Evolutionary conservation across 2,888 invertebrate species (phyloP), one percentile per base, ranked within the genome.

Genomic region (Pardosa pseudoannulata): DNA sequence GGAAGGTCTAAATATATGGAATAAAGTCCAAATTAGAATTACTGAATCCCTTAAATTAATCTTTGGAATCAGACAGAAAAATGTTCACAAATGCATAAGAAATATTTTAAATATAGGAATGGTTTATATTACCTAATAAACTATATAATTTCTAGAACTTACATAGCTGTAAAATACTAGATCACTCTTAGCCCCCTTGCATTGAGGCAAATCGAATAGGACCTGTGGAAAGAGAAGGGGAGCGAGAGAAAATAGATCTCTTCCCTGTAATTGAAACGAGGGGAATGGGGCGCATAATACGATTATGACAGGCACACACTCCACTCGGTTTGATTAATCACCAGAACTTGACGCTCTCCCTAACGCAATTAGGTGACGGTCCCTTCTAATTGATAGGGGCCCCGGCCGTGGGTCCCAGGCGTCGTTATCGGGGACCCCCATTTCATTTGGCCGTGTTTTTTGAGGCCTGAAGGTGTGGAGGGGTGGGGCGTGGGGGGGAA

Each of bases 341-440:
- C 76, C 64, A 27, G 50, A 68, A 76, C 64, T 71, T 68, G 31
- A 23, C 31, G 29, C 62, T 7, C 23, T 31, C 64, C 29, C 81
- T 83, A 83, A 83, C 65, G 82, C 82, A 83, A 83, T 83, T 83
- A 83, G 76, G 50, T 27, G 82, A 83, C 50, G 82, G 64, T 65
- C 82, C 82, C 81, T n/a, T 16, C 32, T 81, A 83, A 83, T 76
- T 83, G 82, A 83, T 76, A 83, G 82, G 64, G 65, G 71, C 71
- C 71, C 31, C 19, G 16, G 1, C 19, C 39, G 64, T 7, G 27
- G 71, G 82, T 64, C 82, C 65, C 82, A 46, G 46, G 68, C 65
- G 81, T 70, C 76, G 76, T 83, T 83, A 72, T 31, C 76, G 29
- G 31, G 31, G 13, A 50, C 72, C 39, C 71, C 28, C 46, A 36